Conservation (phyloP, 2,797 vertebrate genomes). For the Dromococcyx pavoninus region DNA sequence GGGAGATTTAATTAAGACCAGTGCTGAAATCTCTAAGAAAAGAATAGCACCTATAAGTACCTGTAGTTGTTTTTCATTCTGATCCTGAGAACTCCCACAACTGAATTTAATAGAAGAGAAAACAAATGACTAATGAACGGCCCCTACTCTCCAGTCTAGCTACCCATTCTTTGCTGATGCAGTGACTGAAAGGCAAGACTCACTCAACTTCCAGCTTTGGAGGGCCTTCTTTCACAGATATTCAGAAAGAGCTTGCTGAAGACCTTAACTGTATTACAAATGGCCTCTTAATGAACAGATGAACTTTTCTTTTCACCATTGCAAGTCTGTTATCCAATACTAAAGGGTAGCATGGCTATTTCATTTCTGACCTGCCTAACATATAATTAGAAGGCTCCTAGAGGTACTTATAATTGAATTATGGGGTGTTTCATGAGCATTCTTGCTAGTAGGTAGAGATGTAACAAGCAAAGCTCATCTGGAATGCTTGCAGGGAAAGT, state of each 20-base stretch:
- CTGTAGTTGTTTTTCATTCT: not conserved
- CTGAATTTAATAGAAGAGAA: not conserved
- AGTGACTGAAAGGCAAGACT: not conserved
- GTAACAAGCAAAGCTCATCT: conserved; percentile 57
- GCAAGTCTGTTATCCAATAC: conserved; percentile 60
- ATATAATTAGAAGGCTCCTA: conserved; percentile 70
- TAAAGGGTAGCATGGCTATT: conserved; percentile 63
- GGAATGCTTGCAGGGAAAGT: conserved; percentile 25
- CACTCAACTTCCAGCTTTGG: not conserved
- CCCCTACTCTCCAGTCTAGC: not conserved
- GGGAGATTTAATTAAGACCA: conserved; percentile 63
- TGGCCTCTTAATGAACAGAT: conserved; percentile 67
- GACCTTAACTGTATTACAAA: conserved; percentile 43
- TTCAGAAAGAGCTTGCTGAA: conserved; percentile 46
- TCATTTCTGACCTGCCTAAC: conserved; percentile 64
- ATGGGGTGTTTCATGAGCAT: conserved; percentile 59
- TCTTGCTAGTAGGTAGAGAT: conserved; percentile 51
- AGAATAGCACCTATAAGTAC: conserved; percentile 23
- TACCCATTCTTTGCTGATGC: not conserved
- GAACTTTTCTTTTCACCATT: conserved; percentile 69
- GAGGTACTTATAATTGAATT: conserved; percentile 73
- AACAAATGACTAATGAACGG: conserved; percentile 6
- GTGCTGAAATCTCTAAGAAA: not conserved
- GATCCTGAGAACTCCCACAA: not conserved
- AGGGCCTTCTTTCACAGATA: conserved; percentile 15